Evolutionary conservation across 2,797 vertebrate genomes (phyloP).

Genomic region (Tiaroga cobitis): DNA sequence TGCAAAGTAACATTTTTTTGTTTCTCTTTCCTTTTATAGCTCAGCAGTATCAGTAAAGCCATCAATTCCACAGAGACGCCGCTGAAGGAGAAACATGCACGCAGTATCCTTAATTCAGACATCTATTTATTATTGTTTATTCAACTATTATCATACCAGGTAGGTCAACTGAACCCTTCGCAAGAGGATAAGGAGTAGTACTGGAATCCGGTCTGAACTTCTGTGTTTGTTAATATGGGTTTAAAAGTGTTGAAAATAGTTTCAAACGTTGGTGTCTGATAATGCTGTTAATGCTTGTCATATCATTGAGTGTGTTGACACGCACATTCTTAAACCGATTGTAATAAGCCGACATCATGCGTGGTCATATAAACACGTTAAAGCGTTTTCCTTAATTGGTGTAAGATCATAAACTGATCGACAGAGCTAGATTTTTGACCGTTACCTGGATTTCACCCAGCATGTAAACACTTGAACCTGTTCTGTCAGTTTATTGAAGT

Average conservation of each 20-base stretch:
- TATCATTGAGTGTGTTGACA: neutral
- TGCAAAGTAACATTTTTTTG: neutral
- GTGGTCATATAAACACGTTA: no score
- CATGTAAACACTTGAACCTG: neutral
- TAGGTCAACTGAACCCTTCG: neutral
- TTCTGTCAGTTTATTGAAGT: neutral
- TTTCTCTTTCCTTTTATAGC: constrained; percentile 71
- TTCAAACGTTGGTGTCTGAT: neutral
- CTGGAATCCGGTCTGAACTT: neutral
- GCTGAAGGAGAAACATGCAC: constrained; percentile 96
- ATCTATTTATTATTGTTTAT: neutral
- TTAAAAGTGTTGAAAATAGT: neutral
- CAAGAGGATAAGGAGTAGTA: neutral
- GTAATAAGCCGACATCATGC: no score
- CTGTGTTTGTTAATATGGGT: neutral
- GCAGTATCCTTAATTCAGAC: constrained; percentile 89
- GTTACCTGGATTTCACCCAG: no score
- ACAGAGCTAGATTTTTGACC: no score
- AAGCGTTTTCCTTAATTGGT: no score
- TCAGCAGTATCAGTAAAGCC: constrained; percentile 97
- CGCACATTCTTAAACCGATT: no score
- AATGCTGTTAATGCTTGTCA: neutral
- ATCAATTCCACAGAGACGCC: constrained; percentile 91
- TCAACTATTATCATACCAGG: neutral
- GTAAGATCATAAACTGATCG: no score